Percentiles rank a stretch among this genome's conserved stretches.
phyloP scores from a whole-genome alignment of 92 coral and sea anemone genomes.

The Parazoanthus swiftii region DNA sequence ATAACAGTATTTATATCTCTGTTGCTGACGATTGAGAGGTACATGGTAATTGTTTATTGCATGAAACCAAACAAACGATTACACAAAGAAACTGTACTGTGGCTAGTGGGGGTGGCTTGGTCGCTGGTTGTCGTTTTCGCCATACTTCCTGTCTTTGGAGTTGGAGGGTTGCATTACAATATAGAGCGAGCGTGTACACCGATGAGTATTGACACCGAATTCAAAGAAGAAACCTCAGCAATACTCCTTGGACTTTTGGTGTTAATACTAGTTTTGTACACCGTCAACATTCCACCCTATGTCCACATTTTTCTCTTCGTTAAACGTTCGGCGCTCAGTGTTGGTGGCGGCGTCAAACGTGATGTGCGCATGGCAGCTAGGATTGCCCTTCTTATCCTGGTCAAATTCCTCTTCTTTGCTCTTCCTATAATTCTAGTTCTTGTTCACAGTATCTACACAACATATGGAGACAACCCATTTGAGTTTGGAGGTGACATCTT shows the following conservation, averaged over 20 bases:
- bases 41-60: constrained; percentile 66
- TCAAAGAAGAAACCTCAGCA: constrained; percentile 54
- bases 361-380: constrained; percentile 69
- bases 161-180: constrained; percentile 75
- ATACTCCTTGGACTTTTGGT: constrained; percentile 60
- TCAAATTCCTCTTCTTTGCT: constrained; percentile 74
- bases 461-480: constrained; percentile 60
- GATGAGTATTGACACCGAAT: constrained; percentile 59
- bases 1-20: constrained; percentile 59
- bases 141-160: constrained; percentile 70
- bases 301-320: constrained; percentile 66
- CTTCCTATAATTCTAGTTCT: constrained; percentile 64
- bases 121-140: constrained; percentile 51
- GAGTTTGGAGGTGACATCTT: constrained; percentile 72
- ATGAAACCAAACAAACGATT: constrained; percentile 58
- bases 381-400: constrained; percentile 61
- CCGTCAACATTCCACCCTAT: constrained; percentile 62
- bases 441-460: constrained; percentile 56
- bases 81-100: constrained; percentile 49
- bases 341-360: constrained; percentile 67
- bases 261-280: constrained; percentile 57
- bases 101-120: constrained; percentile 66
- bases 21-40: constrained; percentile 69
- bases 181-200: constrained; percentile 85
- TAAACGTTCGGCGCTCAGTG: constrained; percentile 45